phyloP scores from a whole-genome alignment of 2,797 vertebrate genomes.

The Salarias fasciatus region DNA sequence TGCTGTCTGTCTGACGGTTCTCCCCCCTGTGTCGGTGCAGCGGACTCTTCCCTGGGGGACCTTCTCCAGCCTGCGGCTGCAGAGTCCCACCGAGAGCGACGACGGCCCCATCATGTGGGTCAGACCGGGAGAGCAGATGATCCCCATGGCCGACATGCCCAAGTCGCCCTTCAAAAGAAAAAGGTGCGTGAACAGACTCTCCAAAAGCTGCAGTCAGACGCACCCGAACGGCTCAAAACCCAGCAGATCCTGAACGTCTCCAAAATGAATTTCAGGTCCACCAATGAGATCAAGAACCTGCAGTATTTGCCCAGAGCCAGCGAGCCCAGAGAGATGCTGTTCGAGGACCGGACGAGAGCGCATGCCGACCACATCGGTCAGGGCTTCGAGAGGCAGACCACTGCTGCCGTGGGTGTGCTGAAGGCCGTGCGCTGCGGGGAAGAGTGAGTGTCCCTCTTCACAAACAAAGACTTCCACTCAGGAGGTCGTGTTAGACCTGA shows the following conservation, averaged over 20 bases:
- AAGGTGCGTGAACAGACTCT: constrained; percentile 84
- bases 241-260: too few species aligned
- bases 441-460: constrained; percentile 78
- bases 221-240: too few species aligned
- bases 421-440: constrained; percentile 98
- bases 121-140: constrained; percentile 98
- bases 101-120: constrained; percentile 99
- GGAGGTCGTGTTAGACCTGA: too few species aligned
- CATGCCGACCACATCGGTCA: constrained; percentile 99
- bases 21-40: constrained; percentile 71
- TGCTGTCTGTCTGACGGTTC: not conserved
- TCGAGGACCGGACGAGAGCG: constrained; percentile 97
- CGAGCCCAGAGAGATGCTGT: constrained; percentile 98
- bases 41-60: constrained; percentile 97
- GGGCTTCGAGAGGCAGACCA: constrained; percentile 97
- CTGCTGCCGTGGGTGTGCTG: constrained; percentile 96
- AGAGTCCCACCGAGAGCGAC: constrained; percentile 95
- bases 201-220: not conserved
- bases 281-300: constrained; percentile 99
- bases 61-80: constrained; percentile 94
- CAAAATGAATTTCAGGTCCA: constrained; percentile 85
- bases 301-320: constrained; percentile 99
- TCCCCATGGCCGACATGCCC: constrained; percentile 98
- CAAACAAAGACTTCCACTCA: not conserved
- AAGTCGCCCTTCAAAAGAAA: constrained; percentile 99